Base-by-base conservation (phyloP, 2,113 vertebrate species). In the Emydura subglobosa region DNA sequence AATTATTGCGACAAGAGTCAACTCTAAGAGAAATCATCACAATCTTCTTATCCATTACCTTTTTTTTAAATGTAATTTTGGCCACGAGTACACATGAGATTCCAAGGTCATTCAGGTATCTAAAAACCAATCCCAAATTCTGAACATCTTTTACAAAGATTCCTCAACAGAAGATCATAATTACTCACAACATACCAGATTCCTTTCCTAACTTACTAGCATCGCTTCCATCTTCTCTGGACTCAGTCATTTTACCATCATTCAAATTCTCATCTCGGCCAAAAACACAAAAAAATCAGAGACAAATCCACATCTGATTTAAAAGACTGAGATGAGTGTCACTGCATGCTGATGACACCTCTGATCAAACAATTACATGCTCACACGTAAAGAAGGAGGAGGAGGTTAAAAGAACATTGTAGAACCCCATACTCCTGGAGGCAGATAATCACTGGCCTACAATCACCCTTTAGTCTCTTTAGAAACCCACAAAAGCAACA, bases 251-350 rank as follows among this genome's bases (percentile, higher is more conserved):
- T 68, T 88, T 54, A 17, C 12, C 72, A 14, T 87, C 79, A 5
- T 68, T 92, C 5, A 61, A 78, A 55, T 92, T 55, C 17, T 80
- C 6, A 78, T 61, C 59, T 61, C 59, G 31, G 59, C 12, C n/a
- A 80, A 10, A 91, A 10, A 91, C 93, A 72, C 27, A 81, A 86
- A 10, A 19, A 87, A 89, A 85, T 61, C 6, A 94, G 29, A 93
- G 92, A 29, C 13, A 92, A 53, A 7, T 17, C 0, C 34, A 94
- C 83, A 5, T n/a, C 53, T 85, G 44, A 78, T 80, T 47, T 49
- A 92, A 90, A 91, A 61, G n/a, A 87, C 5, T 17, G 86, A 21
- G 22, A 21, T 59, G 59, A 91, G 31, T 83, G 10, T 91, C 49
- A 9, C 47, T 83, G n/a, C 31, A 83, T 49, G 19, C 47, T 87